phyloP scores from a whole-genome alignment of 2,113 vertebrate genomes.

The Halcyon malimbica region DNA sequence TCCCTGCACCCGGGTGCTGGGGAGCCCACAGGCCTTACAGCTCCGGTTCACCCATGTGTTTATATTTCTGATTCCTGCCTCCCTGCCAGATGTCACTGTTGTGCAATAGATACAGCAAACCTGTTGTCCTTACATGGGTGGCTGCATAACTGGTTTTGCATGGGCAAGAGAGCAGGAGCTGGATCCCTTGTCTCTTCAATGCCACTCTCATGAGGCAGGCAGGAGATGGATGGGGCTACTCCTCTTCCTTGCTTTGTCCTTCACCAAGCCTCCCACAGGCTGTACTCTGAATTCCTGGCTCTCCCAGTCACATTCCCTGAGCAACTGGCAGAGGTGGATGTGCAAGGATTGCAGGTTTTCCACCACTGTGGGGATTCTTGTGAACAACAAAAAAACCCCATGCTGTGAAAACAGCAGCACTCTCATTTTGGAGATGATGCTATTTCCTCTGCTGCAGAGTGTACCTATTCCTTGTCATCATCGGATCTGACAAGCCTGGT shows the following conservation, averaged over 20 bases:
- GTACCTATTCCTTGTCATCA: neutral
- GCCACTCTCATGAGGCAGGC: fast-evolving
- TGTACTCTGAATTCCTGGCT: neutral
- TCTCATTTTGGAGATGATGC: neutral
- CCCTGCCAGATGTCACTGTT: neutral
- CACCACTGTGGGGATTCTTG: neutral
- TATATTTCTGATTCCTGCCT: neutral
- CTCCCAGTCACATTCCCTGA: neutral
- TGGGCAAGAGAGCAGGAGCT: neutral
- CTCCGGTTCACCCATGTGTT: fast-evolving
- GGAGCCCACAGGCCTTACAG: neutral
- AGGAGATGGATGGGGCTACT: neutral
- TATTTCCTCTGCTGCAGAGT: neutral
- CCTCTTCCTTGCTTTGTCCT: neutral
- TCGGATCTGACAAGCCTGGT: neutral
- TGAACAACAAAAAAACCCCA: neutral
- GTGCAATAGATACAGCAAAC: neutral
- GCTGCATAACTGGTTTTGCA: neutral
- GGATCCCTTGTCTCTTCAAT: fast-evolving
- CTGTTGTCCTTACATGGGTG: fast-evolving
- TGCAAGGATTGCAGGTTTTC: neutral
- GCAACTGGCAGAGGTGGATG: neutral
- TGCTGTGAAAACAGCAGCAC: neutral
- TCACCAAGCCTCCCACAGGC: neutral
- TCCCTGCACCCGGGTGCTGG: neutral